Evolutionary conservation across 2,888 invertebrate genomes (phyloP).

Genomic region (Andrena hattorfiana): DNA sequence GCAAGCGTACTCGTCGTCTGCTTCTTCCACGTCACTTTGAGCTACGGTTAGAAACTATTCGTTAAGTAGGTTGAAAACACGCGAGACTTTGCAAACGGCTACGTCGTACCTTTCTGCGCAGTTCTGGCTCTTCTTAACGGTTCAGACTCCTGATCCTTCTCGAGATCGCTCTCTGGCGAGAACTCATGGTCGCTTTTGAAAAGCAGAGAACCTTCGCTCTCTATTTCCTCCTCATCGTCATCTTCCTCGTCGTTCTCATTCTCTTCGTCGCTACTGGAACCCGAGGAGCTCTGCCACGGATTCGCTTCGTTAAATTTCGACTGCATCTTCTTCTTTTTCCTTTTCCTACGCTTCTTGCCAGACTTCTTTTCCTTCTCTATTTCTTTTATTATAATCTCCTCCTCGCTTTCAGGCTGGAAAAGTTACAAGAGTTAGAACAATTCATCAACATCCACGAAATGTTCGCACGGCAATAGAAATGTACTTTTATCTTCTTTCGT

Average conservation of each 20-base stretch:
- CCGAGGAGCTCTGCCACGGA: slow-evolving; percentile 88
- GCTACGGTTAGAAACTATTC: slow-evolving; percentile 53
- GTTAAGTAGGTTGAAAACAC: background rate
- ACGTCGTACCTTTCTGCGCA: slow-evolving; percentile 89
- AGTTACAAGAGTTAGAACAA: background rate
- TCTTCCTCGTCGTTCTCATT: slow-evolving; percentile 85
- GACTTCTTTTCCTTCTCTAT: slow-evolving; percentile 79
- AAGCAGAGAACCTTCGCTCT: slow-evolving; percentile 84
- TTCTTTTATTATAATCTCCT: slow-evolving; percentile 73
- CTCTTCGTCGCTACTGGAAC: slow-evolving; percentile 84
- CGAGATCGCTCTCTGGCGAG: slow-evolving; percentile 95
- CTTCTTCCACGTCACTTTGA: slow-evolving; percentile 82
- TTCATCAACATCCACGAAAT: background rate
- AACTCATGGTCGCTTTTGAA: slow-evolving; percentile 96
- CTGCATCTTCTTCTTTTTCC: slow-evolving; percentile 82
- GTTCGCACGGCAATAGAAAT: slow-evolving; percentile 8
- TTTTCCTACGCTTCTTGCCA: slow-evolving; percentile 84
- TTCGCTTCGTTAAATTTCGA: slow-evolving; percentile 86
- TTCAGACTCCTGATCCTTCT: slow-evolving; percentile 89
- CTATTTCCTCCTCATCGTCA: slow-evolving; percentile 84
- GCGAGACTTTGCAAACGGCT: background rate
- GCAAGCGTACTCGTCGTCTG: slow-evolving; percentile 91
- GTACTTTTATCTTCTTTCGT: slow-evolving; percentile 80
- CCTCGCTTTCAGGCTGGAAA: slow-evolving; percentile 73
- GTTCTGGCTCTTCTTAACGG: slow-evolving; percentile 94